Evolutionary conservation across 2,797 vertebrate genomes (phyloP).

Genomic region (Neoniphon sammara): DNA sequence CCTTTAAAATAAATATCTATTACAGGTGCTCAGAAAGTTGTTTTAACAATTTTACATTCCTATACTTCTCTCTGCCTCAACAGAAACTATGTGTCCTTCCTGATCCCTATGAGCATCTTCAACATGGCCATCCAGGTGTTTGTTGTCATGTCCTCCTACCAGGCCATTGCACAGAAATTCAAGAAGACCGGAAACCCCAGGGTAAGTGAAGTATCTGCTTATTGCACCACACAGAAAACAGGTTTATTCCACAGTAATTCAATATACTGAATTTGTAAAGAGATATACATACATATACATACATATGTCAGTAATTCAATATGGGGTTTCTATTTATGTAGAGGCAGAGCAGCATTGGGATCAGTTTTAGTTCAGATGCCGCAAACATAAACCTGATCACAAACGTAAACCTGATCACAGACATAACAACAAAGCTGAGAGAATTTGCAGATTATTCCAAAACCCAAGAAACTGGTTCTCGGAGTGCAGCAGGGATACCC

Average conservation of each 20-base stretch:
- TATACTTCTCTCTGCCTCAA: conserved; percentile 12
- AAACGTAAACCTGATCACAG: background rate
- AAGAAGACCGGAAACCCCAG: conserved; percentile 89
- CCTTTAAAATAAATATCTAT: background rate
- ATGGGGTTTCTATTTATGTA: background rate
- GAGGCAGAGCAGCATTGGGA: too few species aligned
- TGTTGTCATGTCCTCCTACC: conserved; percentile 90
- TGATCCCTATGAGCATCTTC: conserved; percentile 91
- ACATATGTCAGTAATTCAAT: background rate
- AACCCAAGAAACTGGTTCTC: background rate
- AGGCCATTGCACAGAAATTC: conserved; percentile 91
- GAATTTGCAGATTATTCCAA: background rate
- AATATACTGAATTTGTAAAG: background rate
- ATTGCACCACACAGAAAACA: background rate
- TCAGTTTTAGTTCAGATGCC: background rate
- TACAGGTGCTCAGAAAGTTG: background rate
- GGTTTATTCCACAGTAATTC: background rate
- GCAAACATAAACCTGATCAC: background rate
- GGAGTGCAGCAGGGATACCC: background rate
- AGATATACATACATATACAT: background rate
- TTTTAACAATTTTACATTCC: background rate
- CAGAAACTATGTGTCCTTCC: conserved; percentile 92
- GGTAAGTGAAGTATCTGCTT: conserved; percentile 78
- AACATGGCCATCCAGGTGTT: conserved; percentile 92
- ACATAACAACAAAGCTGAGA: background rate